phyloP scores from a whole-genome alignment of 2,888 invertebrate species.

The Mechanitis messenoides region DNA sequence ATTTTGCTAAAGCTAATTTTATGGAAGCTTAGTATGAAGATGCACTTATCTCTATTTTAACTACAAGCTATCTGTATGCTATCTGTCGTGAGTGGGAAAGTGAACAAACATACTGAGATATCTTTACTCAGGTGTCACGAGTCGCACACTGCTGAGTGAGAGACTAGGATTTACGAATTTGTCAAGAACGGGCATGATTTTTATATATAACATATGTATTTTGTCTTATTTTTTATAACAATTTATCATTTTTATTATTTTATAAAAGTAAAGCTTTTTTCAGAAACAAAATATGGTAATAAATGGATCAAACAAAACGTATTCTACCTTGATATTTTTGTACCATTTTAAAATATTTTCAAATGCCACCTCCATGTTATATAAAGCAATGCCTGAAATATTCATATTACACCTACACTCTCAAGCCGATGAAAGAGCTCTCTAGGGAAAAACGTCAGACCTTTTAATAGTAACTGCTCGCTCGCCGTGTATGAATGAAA shows the following conservation, averaged over 20 bases:
- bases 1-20: too few species aligned
- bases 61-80: conserved; percentile 53
- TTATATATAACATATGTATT: too few species aligned
- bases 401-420: conserved; percentile 41
- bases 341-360: too few species aligned
- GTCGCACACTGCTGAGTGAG: conserved; percentile 31
- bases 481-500: conserved; percentile 51
- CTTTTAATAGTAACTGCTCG: conserved; percentile 63
- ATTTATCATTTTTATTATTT: too few species aligned
- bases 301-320: too few species aligned
- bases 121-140: conserved; percentile 55
- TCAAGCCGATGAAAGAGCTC: conserved; percentile 55
- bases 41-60: too few species aligned
- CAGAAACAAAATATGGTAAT: too few species aligned
- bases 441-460: conserved; percentile 60
- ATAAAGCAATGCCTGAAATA: conserved; percentile 17
- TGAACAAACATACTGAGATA: conserved; percentile 48
- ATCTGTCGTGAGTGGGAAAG: conserved; percentile 54
- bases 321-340: too few species aligned
- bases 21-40: too few species aligned
- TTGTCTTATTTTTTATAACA: too few species aligned
- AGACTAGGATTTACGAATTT: conserved; percentile 17
- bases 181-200: conserved; percentile 14
- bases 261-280: too few species aligned
- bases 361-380: conserved; percentile 12